These are phyloP conservation scores for Entomyzon cyanotis DNA, from an alignment of 2,113 vertebrate genomes.

Conservation along the genomic window DNA sequence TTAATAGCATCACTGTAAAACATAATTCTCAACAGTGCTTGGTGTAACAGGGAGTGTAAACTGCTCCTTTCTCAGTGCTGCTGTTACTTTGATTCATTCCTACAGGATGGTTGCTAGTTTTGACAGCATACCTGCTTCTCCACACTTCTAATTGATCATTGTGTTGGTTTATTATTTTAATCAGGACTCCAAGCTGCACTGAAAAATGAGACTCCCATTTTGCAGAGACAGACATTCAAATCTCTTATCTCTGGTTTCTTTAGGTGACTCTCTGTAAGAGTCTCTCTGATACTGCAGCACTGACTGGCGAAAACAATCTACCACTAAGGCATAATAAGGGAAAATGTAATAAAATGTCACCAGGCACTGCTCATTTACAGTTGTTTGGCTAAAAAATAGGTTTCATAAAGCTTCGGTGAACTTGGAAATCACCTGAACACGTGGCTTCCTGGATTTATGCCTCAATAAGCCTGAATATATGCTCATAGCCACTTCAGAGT, in stretches of 20 bases:
- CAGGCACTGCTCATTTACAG: conserved; percentile 43
- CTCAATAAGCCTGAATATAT: conserved; percentile 61
- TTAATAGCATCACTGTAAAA: not conserved
- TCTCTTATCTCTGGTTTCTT: not conserved
- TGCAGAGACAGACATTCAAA: not conserved
- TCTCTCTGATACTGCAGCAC: conserved; percentile 3
- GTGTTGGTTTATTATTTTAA: conserved; percentile 25
- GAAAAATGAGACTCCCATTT: not conserved
- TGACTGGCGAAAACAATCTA: conserved; percentile 67
- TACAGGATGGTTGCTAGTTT: not conserved
- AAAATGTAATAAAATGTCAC: conserved; percentile 70
- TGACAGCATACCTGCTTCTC: not conserved
- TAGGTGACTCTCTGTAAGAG: not conserved
- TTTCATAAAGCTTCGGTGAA: conserved; percentile 71
- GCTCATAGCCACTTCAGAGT: conserved; percentile 45
- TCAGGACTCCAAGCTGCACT: not conserved
- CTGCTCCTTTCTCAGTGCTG: not conserved
- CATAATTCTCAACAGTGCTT: not conserved
- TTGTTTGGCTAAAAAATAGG: conserved; percentile 74
- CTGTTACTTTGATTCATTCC: conserved; percentile 20
- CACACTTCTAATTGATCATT: not conserved
- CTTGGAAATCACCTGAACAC: conserved; percentile 48
- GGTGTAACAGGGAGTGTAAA: not conserved
- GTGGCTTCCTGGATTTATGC: conserved; percentile 56
- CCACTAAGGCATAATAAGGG: conserved; percentile 67